Percentiles rank a stretch among this genome's conserved stretches.
These are phyloP conservation scores for Malthinus flaveolus DNA, from an alignment of 2,888 invertebrate species.

Conservation along the genomic window DNA sequence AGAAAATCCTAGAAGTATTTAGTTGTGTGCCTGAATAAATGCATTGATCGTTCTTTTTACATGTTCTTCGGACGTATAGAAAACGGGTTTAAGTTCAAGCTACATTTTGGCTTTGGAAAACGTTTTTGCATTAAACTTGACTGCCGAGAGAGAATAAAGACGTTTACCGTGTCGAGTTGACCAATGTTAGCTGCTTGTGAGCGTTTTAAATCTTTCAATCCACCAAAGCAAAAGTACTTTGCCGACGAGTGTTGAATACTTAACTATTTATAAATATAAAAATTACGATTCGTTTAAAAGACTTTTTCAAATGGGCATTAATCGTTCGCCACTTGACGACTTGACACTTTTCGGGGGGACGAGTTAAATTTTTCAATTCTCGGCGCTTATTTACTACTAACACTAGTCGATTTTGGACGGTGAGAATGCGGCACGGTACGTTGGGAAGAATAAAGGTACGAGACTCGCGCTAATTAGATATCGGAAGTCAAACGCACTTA, in stretches of 20 bases:
- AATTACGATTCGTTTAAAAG: too few species aligned
- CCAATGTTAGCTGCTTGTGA: conserved; percentile 45
- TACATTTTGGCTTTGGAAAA: conserved; percentile 46
- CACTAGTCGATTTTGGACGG: too few species aligned
- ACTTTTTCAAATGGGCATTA: too few species aligned
- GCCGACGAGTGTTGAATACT: conserved; percentile 34
- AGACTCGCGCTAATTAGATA: conserved; percentile 48
- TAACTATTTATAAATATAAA: conserved; percentile 9
- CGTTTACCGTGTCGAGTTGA: conserved; percentile 49
- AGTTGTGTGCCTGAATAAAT: conserved; percentile 45
- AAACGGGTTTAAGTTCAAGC: conserved; percentile 50
- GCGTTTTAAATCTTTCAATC: conserved; percentile 49
- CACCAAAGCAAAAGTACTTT: conserved; percentile 42
- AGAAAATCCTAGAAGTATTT: too few species aligned
- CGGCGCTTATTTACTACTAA: too few species aligned
- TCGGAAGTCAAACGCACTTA: conserved; percentile 49
- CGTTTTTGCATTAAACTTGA: conserved; percentile 50
- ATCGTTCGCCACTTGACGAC: too few species aligned
- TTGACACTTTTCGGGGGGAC: too few species aligned
- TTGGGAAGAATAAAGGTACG: conserved; percentile 12
- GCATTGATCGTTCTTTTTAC: conserved; percentile 49
- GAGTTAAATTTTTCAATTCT: too few species aligned
- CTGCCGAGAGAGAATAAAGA: conserved; percentile 52
- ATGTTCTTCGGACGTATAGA: conserved; percentile 42
- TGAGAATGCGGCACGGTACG: too few species aligned